These are phyloP conservation scores for Noctua fimbriata DNA, from an alignment of 2,888 invertebrate species.

Conservation along the genomic window DNA sequence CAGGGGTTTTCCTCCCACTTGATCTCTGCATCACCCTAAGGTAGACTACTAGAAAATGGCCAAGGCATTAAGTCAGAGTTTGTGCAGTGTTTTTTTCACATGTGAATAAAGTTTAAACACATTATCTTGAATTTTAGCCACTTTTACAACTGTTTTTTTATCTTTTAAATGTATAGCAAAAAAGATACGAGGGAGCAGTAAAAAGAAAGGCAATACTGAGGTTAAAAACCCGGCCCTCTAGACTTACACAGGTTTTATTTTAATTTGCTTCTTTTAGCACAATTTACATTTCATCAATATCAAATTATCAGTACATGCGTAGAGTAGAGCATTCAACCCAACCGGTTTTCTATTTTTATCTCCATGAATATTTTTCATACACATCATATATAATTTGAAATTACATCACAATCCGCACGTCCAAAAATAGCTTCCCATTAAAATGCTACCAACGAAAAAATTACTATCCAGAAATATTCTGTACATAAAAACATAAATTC, in stretches of 20 bases:
- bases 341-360: neutral
- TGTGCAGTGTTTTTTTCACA: neutral
- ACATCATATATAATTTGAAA: neutral
- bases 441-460: constrained; percentile 5
- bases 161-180: neutral
- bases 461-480: neutral
- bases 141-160: neutral
- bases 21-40: too few species aligned
- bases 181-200: neutral
- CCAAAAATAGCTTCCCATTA: constrained; percentile 20
- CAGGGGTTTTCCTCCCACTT: too few species aligned
- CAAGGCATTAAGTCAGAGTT: neutral
- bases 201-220: neutral
- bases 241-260: neutral
- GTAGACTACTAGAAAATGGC: neutral
- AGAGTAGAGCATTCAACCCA: neutral
- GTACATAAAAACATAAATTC: neutral
- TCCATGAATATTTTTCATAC: neutral
- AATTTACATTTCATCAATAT: neutral
- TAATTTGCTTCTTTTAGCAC: neutral
- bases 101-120: neutral
- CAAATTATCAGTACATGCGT: neutral
- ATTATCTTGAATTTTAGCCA: constrained; percentile 11
- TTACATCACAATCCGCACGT: neutral
- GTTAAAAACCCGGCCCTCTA: neutral